Conservation (phyloP, 1,140 invertebrate genomes). For the Papilio machaon region DNA sequence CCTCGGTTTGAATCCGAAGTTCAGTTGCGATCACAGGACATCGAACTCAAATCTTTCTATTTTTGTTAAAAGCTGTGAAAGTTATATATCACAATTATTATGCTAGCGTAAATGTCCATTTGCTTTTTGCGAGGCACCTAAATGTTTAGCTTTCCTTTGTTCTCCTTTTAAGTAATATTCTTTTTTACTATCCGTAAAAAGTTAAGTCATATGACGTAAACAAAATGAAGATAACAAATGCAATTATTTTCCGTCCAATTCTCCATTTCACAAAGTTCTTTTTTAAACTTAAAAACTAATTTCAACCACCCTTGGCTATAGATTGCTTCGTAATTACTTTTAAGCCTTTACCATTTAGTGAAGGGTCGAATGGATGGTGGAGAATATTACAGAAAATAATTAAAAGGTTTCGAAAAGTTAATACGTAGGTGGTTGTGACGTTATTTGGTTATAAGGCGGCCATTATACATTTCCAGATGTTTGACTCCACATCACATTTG, state of each 20-base stretch:
- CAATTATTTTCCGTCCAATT: not conserved
- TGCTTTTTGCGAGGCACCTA: not conserved
- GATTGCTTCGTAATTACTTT: not conserved
- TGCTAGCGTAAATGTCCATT: not conserved
- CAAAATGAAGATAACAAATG: not conserved
- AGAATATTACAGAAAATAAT: slow-evolving; percentile 12
- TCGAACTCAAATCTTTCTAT: not conserved
- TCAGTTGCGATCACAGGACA: not conserved
- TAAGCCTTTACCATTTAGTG: not conserved
- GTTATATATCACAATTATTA: not conserved
- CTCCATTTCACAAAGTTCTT: not conserved
- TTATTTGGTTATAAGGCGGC: not conserved
- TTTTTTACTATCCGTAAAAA: not conserved
- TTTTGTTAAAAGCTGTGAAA: not conserved
- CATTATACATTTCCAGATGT: not conserved
- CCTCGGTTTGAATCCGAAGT: not conserved
- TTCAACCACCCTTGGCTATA: not conserved
- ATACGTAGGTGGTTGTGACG: slow-evolving; percentile 1
- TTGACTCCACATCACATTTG: slow-evolving; percentile 2
- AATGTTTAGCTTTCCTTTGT: not conserved
- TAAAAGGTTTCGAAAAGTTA: not conserved
- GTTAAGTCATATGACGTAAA: not conserved
- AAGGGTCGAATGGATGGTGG: not conserved
- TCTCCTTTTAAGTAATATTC: not conserved
- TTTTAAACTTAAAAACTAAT: not conserved